A percentile compares a stretch with the other conserved stretches of the same genome.
phyloP scores from a whole-genome alignment of 1,140 invertebrate genomes.

The Aphelenchoides fujianensis region DNA sequence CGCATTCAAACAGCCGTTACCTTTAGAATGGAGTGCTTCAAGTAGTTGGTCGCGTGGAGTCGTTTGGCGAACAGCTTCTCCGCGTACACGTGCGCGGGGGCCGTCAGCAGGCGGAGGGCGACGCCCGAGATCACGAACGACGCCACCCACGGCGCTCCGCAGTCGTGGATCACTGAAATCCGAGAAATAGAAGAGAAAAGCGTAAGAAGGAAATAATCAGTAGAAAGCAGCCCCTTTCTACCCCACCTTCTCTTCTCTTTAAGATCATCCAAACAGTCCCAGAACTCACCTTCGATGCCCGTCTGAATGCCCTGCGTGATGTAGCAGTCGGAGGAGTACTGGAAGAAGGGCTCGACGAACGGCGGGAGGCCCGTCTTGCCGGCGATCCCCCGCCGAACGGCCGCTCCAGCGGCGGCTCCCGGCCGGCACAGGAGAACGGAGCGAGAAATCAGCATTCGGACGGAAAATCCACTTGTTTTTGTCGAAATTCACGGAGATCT shows the following conservation, averaged over 20 bases:
- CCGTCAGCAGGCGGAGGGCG: slow-evolving; percentile 32
- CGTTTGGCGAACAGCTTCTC: slow-evolving; percentile 51
- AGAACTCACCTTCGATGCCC: slow-evolving; percentile 42
- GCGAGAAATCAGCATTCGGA: too few species aligned
- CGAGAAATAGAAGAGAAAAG: too few species aligned
- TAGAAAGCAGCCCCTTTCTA: too few species aligned
- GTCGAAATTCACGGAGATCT: too few species aligned
- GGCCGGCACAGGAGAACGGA: too few species aligned
- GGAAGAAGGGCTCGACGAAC: slow-evolving; percentile 38
- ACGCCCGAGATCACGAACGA: slow-evolving; percentile 45
- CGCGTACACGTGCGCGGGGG: slow-evolving; percentile 49
- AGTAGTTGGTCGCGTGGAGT: slow-evolving; percentile 48
- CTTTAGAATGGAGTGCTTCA: too few species aligned
- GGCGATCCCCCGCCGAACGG: too few species aligned
- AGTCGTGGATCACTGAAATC: slow-evolving; percentile 43
- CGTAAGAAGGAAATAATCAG: too few species aligned
- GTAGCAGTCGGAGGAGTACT: slow-evolving; percentile 50
- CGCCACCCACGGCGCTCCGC: slow-evolving; percentile 40
- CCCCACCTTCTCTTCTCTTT: too few species aligned
- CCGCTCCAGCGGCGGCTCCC: too few species aligned
- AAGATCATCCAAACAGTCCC: slow-evolving; percentile 9
- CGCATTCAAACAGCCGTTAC: too few species aligned
- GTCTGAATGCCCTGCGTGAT: slow-evolving; percentile 46
- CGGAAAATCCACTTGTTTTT: too few species aligned
- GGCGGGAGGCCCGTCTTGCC: slow-evolving; percentile 5